These are phyloP conservation scores for Hymenochirus boettgeri DNA, from an alignment of 2,113 vertebrate genomes.

Conservation along the genomic window DNA sequence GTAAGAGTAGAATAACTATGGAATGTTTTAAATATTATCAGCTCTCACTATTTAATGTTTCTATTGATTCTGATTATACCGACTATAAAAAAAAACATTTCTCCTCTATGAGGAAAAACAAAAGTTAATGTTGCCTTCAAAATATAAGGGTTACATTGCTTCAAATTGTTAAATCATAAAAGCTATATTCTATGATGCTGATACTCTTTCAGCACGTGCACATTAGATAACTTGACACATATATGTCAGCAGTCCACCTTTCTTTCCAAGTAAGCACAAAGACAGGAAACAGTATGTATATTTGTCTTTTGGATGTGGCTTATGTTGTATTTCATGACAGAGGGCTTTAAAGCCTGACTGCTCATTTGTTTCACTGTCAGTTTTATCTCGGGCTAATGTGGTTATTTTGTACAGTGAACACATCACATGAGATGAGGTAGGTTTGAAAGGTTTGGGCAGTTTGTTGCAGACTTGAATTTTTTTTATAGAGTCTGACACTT, in stretches of 20 bases:
- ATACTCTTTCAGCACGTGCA: not conserved
- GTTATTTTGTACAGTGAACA: constrained; percentile 4
- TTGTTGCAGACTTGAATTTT: constrained; percentile 10
- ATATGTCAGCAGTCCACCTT: constrained; percentile 5
- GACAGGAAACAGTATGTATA: constrained; percentile 7
- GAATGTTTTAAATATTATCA: too few species aligned
- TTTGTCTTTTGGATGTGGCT: constrained; percentile 9
- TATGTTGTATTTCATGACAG: constrained; percentile 29
- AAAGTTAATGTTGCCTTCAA: too few species aligned
- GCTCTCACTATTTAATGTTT: too few species aligned
- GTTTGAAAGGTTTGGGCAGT: not conserved
- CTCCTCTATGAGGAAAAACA: too few species aligned
- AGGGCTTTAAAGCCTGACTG: constrained; percentile 23
- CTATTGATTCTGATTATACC: too few species aligned
- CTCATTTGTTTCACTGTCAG: constrained; percentile 9
- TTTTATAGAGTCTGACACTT: too few species aligned
- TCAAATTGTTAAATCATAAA: not conserved
- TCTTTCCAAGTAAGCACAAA: not conserved
- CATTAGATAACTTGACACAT: not conserved
- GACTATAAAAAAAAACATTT: too few species aligned
- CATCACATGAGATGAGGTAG: constrained; percentile 7
- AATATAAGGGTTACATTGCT: not conserved
- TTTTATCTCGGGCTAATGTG: constrained; percentile 21
- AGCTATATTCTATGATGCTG: not conserved
- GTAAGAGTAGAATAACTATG: too few species aligned